Evolutionary conservation across 2,888 invertebrate genomes (phyloP), one percentile per base, ranked within the genome.

Genomic region (Hypercompe scribonia): DNA sequence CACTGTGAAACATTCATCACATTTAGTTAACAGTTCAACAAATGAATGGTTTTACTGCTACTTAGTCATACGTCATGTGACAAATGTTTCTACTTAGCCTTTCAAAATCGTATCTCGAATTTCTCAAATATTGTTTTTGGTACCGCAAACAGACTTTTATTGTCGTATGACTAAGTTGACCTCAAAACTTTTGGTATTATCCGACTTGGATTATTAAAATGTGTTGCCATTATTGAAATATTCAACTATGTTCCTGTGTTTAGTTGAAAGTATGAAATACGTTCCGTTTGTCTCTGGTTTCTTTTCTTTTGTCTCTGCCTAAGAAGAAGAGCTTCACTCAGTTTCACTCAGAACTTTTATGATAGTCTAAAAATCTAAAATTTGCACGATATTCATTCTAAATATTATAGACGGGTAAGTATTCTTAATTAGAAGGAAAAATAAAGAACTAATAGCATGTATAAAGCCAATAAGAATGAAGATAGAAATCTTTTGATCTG

Each of bases 1-100:
- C 34, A 68, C 50, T 63, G 67, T 72, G 68, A 31, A 50, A 65
- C 33, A 72, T 72, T 68, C 72, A 72, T 68, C 68, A 72, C 72
- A 72, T 72, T 72, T 68, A 54, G 64, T 68, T 68, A 72, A 54
- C 50, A 54, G 36, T 8, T 34, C 33, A 68, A 68, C 66, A 63
- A 68, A 63, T 50, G 72, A 24, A 11, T 31, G 5, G 13, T 4
- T 61, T 36, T 39, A 63, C 34, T 34, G 46, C 54, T 50, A 50
- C 15, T 36, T 8, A 64, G 36, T 50, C 46, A 54, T 28, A 42
- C n/a, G 42, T 31, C 39, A 31, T 69, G 13, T 68, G 54, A 34
- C 54, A 54, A 54, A 68, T 39, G 18, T 69, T 39, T 5, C 11
- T 11, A 61, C 39, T 31, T 21, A 61, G 24, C 58, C 58, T 36